A percentile compares a stretch with the other conserved stretches of the same genome.
phyloP scores from a whole-genome alignment of 2,113 vertebrate genomes.

The Archocentrus centrarchus region DNA sequence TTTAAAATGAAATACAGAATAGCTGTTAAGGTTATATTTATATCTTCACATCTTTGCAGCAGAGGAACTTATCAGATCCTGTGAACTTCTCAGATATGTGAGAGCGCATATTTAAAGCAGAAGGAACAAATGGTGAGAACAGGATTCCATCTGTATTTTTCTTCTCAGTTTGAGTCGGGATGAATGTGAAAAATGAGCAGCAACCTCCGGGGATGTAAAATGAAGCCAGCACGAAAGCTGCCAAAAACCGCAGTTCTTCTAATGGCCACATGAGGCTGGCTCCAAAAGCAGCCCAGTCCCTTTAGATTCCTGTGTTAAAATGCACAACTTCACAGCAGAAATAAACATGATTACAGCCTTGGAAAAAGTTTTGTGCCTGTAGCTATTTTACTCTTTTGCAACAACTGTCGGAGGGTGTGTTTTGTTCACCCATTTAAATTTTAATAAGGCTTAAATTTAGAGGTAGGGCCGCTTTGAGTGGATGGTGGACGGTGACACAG shows the following conservation, averaged over 20 bases:
- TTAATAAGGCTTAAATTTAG: not conserved
- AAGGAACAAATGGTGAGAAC: not conserved
- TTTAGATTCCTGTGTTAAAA: not conserved
- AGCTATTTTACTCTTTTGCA: not conserved
- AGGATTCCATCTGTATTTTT: not conserved
- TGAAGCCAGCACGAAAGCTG: not conserved
- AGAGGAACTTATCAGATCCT: not conserved
- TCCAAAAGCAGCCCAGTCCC: not conserved
- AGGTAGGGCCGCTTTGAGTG: not conserved
- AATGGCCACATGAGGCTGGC: not conserved
- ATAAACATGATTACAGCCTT: not conserved
- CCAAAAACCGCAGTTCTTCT: conserved; percentile 7
- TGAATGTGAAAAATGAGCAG: not conserved
- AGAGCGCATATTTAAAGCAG: not conserved
- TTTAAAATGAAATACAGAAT: not conserved
- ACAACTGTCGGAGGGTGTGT: fast-evolving
- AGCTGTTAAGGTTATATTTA: not conserved
- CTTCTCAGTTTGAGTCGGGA: not conserved
- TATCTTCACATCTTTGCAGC: not conserved
- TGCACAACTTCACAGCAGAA: not conserved
- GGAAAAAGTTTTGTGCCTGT: not conserved
- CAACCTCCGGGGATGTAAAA: not conserved
- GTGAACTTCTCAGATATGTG: not conserved
- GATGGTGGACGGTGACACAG: not conserved
- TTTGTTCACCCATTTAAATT: not conserved